phyloP scores from a whole-genome alignment of 2,113 vertebrate species.

The Arenaria interpres region DNA sequence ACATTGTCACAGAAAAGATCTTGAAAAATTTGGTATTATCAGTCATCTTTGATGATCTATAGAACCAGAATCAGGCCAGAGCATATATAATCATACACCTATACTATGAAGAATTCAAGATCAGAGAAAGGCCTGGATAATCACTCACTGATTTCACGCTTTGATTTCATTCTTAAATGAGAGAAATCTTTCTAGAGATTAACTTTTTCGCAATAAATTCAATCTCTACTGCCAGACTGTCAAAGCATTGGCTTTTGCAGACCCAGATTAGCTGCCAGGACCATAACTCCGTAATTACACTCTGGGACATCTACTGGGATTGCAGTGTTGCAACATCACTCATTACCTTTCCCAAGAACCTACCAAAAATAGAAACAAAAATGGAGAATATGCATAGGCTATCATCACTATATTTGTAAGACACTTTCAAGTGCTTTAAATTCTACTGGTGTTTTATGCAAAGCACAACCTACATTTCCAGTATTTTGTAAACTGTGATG shows the following conservation, averaged over 20 bases:
- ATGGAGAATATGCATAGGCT: not conserved
- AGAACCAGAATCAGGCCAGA: not conserved
- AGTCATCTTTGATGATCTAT: not conserved
- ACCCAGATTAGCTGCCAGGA: not conserved
- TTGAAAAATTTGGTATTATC: not conserved
- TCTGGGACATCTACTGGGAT: not conserved
- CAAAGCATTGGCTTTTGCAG: not conserved
- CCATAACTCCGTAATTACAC: not conserved
- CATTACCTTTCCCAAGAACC: not conserved
- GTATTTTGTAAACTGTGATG: slow-evolving; percentile 41
- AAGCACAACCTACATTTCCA: slow-evolving; percentile 51
- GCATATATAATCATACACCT: not conserved
- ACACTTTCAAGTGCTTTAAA: slow-evolving; percentile 3
- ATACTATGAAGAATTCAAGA: slow-evolving; percentile 8
- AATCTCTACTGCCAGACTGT: not conserved
- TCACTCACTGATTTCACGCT: not conserved
- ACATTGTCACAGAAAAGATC: not conserved
- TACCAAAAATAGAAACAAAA: not conserved
- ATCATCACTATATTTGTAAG: not conserved
- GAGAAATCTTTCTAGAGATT: not conserved
- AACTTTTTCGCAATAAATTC: not conserved
- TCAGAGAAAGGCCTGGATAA: slow-evolving; percentile 11
- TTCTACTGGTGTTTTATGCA: slow-evolving; percentile 3
- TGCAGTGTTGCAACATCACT: not conserved
- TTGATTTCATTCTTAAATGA: slow-evolving; percentile 30